These are phyloP conservation scores for Cephus spinipes DNA, from an alignment of 2,888 invertebrate genomes.

Conservation along the genomic window DNA sequence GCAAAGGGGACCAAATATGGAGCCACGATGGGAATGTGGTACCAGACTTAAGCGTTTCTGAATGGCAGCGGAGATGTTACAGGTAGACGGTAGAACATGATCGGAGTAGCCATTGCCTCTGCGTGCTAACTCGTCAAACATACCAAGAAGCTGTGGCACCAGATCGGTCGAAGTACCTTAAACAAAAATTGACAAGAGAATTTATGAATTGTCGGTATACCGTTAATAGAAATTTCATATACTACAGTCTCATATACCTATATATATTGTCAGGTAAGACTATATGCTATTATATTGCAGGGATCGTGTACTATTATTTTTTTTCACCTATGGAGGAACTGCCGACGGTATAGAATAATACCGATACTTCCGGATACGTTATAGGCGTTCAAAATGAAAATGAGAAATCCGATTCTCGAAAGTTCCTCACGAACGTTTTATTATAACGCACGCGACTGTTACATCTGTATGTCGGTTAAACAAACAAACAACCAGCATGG, in stretches of 20 bases:
- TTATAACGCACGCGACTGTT: background rate
- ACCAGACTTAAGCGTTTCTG: slow-evolving; percentile 60
- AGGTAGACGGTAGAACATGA: slow-evolving; percentile 44
- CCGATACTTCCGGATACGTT: background rate
- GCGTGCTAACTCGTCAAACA: slow-evolving; percentile 82
- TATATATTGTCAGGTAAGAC: background rate
- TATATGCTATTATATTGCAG: background rate
- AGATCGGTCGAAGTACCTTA: slow-evolving; percentile 89
- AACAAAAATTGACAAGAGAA: slow-evolving; percentile 50
- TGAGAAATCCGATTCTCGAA: background rate
- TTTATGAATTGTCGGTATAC: background rate
- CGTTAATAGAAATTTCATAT: background rate
- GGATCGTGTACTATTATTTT: background rate
- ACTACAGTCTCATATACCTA: background rate
- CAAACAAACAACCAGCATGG: slow-evolving; percentile 22
- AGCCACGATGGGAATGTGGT: slow-evolving; percentile 50
- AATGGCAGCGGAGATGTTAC: slow-evolving; percentile 51
- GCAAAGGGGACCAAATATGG: slow-evolving; percentile 53
- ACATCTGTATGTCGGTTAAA: slow-evolving; percentile 11
- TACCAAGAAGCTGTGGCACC: slow-evolving; percentile 86
- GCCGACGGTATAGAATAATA: background rate
- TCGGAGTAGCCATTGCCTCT: slow-evolving; percentile 51
- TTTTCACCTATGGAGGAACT: background rate
- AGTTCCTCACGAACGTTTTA: background rate
- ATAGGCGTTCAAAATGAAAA: background rate